These are phyloP conservation scores for Corythucha ciliata DNA, from an alignment of 2,888 invertebrate genomes.

Conservation along the genomic window DNA sequence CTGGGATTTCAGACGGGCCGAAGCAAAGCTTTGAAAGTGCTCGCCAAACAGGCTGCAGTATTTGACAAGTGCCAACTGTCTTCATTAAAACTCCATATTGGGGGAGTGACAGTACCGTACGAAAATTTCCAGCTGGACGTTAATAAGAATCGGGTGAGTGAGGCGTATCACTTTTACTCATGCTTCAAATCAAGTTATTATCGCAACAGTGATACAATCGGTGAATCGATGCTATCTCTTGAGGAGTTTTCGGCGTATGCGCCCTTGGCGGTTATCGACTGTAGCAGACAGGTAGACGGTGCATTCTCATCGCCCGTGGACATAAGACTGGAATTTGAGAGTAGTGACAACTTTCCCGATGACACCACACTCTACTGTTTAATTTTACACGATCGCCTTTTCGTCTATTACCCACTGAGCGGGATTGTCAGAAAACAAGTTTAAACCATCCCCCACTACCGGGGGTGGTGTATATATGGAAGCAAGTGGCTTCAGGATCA, in stretches of 20 bases:
- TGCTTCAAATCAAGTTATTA: conserved; percentile 26
- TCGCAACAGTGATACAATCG: conserved; percentile 35
- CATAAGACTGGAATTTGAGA: conserved; percentile 34
- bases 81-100: conserved; percentile 40
- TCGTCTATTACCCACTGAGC: conserved; percentile 2
- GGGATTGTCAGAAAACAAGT: no score
- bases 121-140: conserved; percentile 38
- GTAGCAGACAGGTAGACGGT: no score
- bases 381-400: conserved; percentile 34
- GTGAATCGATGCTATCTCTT: conserved; percentile 33
- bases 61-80: conserved; percentile 38
- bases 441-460: no score
- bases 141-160: conserved; percentile 32
- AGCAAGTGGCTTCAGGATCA: no score
- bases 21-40: no score
- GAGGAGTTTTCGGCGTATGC: conserved; percentile 12
- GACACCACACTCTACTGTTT: conserved; percentile 37
- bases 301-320: no score
- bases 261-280: no score
- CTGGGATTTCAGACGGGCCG: conserved; percentile 40
- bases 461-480: no score
- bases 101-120: conserved; percentile 40
- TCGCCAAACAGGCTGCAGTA: conserved; percentile 30
- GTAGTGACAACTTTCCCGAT: conserved; percentile 27
- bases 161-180: conserved; percentile 14